Evolutionary conservation across 2,888 invertebrate species (phyloP).

Genomic region (Acrobeloides nanus): DNA sequence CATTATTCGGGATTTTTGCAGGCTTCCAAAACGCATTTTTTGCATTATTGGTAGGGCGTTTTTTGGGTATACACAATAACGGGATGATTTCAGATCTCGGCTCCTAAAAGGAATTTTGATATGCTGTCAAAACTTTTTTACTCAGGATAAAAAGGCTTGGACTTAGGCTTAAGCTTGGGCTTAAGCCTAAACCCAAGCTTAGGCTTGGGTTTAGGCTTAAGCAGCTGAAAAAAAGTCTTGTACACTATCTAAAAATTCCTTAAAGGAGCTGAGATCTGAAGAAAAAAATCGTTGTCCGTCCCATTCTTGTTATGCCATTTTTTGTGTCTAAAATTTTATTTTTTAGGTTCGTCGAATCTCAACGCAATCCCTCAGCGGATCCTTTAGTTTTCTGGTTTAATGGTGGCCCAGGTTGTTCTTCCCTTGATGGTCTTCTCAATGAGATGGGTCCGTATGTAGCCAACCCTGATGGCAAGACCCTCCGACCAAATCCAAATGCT

Average conservation of each 20-base stretch:
- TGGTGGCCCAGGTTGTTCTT: conserved; percentile 58
- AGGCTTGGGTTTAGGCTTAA: no score
- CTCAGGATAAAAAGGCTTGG: no score
- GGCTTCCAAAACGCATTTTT: conserved; percentile 54
- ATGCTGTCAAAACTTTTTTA: no score
- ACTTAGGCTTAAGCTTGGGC: no score
- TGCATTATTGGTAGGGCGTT: conserved; percentile 59
- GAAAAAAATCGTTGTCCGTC: no score
- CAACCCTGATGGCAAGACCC: conserved; percentile 45
- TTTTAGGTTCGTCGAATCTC: conserved; percentile 43
- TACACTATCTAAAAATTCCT: no score
- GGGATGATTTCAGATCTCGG: no score
- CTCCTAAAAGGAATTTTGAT: no score
- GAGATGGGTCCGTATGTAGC: conserved; percentile 58
- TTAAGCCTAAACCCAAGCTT: no score
- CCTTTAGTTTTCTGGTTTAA: conserved; percentile 57
- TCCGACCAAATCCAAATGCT: conserved; percentile 46
- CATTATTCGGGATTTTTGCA: conserved; percentile 52
- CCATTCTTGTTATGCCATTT: conserved; percentile 56
- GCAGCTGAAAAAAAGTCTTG: no score
- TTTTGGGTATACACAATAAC: no score
- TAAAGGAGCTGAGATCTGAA: no score
- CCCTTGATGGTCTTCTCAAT: conserved; percentile 55
- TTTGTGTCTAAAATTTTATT: conserved; percentile 1
- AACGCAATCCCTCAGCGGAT: conserved; percentile 54